Base-by-base conservation (phyloP, 2,113 vertebrate genomes). In the Triplophysa dalaica region DNA sequence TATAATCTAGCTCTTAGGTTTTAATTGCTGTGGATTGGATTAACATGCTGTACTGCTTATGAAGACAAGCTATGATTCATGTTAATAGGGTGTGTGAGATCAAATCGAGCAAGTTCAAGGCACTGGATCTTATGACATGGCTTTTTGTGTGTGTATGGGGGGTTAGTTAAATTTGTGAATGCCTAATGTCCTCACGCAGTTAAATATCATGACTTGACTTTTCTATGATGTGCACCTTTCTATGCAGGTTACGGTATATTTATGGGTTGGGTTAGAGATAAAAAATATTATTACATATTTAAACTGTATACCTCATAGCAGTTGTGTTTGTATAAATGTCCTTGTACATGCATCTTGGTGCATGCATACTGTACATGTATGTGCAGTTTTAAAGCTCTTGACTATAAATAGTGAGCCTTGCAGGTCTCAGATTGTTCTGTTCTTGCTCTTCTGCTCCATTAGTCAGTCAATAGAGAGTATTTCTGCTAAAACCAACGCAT, bases 1-100 rank as follows among this genome's bases (percentile, higher is more conserved):
- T 41, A 61, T 75, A 68, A 81, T 76, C 79, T 65, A 38, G 52
- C 78, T 75, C 45, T 61, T 50, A 73, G 12, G 79, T 50, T 75
- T 63, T 81, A 75, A 63, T 76, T 75, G 54, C 29, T 19, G 3
- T 17, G 13, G 61, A 80, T 80, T 80, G 62, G 69, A 80, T 74
- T 74, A 74, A 21, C 1, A 41, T 26, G 41, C 16, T 16, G 2
- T 26, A 26, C 14, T 22, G 14, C 17, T 63, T 22, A 4, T 14
- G 13, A 41, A 75, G 58, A 75, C 9, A 8, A 75, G 41, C 73
- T 75, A 16, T 75, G 58, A 62, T 75, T 58, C 11, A 13, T 75
- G 73, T 75, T 75, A 63, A 63, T 75, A 10, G 73, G 60, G 58
- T 63, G 41, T 21, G 17, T 8, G 72, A 62, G 73, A 75, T 63